A percentile compares a stretch with the other conserved stretches of the same genome.
phyloP scores from a whole-genome alignment of 2,113 vertebrate species.

The Ceyx margarethae region DNA sequence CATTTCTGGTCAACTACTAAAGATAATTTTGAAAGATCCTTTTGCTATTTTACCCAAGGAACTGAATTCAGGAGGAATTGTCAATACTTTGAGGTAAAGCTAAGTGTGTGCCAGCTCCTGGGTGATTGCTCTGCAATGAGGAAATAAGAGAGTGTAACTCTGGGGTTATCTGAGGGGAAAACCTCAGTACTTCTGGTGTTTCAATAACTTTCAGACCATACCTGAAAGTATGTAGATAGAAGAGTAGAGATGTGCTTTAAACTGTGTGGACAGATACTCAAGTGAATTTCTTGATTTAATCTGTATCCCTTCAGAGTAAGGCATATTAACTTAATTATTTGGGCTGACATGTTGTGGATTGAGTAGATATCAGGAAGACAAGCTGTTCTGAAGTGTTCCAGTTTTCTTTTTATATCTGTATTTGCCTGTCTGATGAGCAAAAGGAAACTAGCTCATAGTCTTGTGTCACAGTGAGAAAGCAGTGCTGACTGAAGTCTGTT shows the following conservation, averaged over 20 bases:
- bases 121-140: not conserved
- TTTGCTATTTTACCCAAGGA: not conserved
- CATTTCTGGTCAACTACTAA: not conserved
- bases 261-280: not conserved
- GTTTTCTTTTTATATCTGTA: not conserved
- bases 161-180: not conserved
- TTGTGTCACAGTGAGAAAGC: not conserved
- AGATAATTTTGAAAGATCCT: not conserved
- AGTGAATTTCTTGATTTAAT: not conserved
- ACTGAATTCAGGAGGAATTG: not conserved
- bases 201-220: not conserved
- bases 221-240: not conserved
- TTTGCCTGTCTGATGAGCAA: not conserved
- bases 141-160: not conserved
- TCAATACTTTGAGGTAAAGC: not conserved
- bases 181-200: accelerated
- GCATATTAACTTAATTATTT: not conserved
- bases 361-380: not conserved
- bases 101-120: not conserved
- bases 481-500: not conserved
- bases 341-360: not conserved
- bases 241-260: not conserved
- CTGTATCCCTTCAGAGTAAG: not conserved
- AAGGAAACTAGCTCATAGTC: not conserved
- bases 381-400: not conserved